phyloP scores from a whole-genome alignment of 2,113 vertebrate species.

The Mola mola region DNA sequence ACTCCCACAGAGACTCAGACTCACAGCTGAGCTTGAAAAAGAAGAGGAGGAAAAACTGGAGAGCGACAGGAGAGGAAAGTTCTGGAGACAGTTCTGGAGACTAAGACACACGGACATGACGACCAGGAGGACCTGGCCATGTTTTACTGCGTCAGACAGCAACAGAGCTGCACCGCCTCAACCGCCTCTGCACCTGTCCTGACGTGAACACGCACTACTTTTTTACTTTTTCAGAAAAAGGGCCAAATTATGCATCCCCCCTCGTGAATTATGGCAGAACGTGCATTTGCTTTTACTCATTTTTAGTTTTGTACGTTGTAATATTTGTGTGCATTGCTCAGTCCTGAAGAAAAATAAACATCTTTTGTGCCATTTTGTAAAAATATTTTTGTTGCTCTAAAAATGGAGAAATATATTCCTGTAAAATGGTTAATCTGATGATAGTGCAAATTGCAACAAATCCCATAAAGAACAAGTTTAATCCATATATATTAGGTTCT shows the following conservation, averaged over 20 bases:
- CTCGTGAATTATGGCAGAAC: not conserved
- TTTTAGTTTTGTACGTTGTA: slow-evolving; percentile 31
- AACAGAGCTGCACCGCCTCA: slow-evolving; percentile 51
- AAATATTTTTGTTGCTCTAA: not conserved
- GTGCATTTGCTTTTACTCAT: slow-evolving; percentile 20
- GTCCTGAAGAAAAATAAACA: slow-evolving; percentile 39
- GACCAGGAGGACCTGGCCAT: slow-evolving; percentile 10
- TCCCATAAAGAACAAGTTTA: too few species aligned
- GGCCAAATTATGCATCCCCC: slow-evolving; percentile 2
- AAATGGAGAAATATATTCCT: too few species aligned
- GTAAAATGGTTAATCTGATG: too few species aligned
- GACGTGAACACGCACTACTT: slow-evolving; percentile 16
- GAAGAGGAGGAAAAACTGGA: slow-evolving; percentile 88
- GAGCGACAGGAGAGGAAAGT: slow-evolving; percentile 85
- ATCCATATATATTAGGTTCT: too few species aligned
- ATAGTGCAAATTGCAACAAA: too few species aligned
- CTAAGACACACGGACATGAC: slow-evolving; percentile 43
- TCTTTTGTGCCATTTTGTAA: slow-evolving; percentile 19
- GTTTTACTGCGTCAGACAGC: slow-evolving; percentile 37
- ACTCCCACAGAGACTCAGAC: slow-evolving; percentile 71
- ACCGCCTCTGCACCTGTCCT: slow-evolving; percentile 42
- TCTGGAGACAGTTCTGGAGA: slow-evolving; percentile 89
- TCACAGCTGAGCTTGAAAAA: slow-evolving; percentile 49
- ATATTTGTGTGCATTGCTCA: slow-evolving; percentile 19
- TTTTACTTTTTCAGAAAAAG: slow-evolving; percentile 8